Evolutionary conservation across 2,888 invertebrate genomes (phyloP).

Genomic region (Zeuzera pyrina): DNA sequence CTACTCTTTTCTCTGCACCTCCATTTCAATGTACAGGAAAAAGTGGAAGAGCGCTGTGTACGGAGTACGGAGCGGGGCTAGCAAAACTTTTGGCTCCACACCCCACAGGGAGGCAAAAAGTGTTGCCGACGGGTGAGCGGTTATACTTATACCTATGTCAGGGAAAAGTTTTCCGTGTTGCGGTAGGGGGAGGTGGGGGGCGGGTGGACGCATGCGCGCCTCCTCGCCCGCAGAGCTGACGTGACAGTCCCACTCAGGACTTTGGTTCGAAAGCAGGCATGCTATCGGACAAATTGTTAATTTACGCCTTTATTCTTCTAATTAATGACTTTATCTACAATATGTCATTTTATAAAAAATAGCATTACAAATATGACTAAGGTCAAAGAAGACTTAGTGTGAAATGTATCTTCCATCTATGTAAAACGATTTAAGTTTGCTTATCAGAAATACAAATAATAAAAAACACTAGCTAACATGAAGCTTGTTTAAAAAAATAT

Average conservation of each 20-base stretch:
- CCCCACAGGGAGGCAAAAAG: conserved; percentile 64
- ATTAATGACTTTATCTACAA: too few relatives aligned
- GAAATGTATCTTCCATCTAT: too few relatives aligned
- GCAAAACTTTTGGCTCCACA: conserved; percentile 67
- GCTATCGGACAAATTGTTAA: too few relatives aligned
- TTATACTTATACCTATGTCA: conserved; percentile 65
- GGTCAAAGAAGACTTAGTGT: too few relatives aligned
- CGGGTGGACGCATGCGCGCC: conserved; percentile 57
- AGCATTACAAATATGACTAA: too few relatives aligned
- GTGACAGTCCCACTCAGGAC: conserved; percentile 59
- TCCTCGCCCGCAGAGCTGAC: conserved; percentile 45
- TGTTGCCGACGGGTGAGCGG: conserved; percentile 67
- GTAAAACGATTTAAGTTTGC: too few relatives aligned
- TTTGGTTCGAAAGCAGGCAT: conserved; percentile 31
- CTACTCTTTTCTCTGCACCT: conserved; percentile 72
- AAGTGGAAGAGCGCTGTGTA: conserved; percentile 72
- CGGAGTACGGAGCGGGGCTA: conserved; percentile 63
- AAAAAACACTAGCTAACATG: too few relatives aligned
- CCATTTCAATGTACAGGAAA: conserved; percentile 73
- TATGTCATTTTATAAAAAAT: too few relatives aligned
- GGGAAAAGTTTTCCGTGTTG: conserved; percentile 73
- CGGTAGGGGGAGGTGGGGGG: conserved; percentile 44
- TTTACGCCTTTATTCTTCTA: conserved; percentile 5
- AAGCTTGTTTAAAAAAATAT: too few relatives aligned
- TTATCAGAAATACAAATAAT: too few relatives aligned